Evolutionary conservation across 2,797 vertebrate species (phyloP), one percentile per base, ranked within the genome.

Genomic region (Hylomyscus alleni): DNA sequence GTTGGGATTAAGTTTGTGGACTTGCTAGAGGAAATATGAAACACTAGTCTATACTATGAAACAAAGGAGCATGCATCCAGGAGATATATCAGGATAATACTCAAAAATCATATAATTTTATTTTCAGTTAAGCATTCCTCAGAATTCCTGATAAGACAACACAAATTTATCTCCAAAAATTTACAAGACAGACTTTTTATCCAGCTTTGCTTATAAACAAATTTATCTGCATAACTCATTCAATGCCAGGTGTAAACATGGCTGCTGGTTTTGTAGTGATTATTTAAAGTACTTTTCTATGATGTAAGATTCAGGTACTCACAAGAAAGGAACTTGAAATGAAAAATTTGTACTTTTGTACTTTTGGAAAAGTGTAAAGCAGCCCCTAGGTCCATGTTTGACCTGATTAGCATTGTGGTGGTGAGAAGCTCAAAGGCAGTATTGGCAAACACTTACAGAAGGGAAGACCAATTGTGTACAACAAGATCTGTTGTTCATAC

Each of bases 131-230:
- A 89, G 0, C 6, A 2, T 83, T 87, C 87, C 44, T 24, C 40
- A 93, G 81, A 87, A 9, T 73, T 14, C 47, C 90, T 90, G 82
- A 44, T n/a, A 47, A 65, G 82, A 40, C 50, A 94, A 88, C n/a
- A 34, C 7, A 87, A 47, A 31, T 50, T 22, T 75, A 44, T 7
- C 34, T 3, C 93, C 80, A 94, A n/a, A 54, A 54, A 81, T 91
- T 93, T 94, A 47, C 34, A 86, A 44, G 17, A 82, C 50, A 65
- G 67, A 94, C 7, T 88, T 95, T 95, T 96, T 77, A 95, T 88
- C 22, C 7, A 9, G 69, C 85, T 96, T 97, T 95, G 60, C 81
- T 96, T 97, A 84, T 93, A 95, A 96, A 97, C 81, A 91, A 96
- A 14, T 96, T 88, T 95, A 77, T 91, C 13, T 86, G n/a, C 34